Evolutionary conservation across 2,797 vertebrate species (phyloP).

Genomic region (Acanthopagrus latus): DNA sequence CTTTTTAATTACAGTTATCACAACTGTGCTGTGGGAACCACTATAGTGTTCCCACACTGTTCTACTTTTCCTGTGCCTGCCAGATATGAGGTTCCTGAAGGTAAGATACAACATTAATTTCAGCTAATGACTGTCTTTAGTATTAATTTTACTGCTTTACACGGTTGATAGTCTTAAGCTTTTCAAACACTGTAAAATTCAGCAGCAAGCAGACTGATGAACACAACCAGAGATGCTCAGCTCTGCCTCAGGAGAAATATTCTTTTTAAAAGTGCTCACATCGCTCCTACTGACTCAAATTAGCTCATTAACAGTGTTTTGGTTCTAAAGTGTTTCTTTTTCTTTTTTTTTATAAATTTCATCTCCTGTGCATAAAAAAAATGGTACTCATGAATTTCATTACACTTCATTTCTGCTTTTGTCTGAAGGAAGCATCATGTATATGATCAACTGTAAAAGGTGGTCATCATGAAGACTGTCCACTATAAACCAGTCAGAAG

Average conservation of each 20-base stretch:
- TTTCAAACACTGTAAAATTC: conserved; percentile 33
- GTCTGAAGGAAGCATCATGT: conserved; percentile 1
- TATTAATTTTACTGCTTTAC: conserved; percentile 37
- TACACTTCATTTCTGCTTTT: conserved; percentile 11
- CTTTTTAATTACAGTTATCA: background rate
- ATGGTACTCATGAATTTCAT: conserved; percentile 24
- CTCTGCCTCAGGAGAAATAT: conserved; percentile 48
- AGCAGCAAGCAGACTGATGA: conserved; percentile 39
- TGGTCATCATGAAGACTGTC: background rate
- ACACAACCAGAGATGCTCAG: conserved; percentile 25
- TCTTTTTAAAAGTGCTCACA: conserved; percentile 33
- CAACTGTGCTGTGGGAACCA: background rate
- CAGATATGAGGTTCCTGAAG: conserved; percentile 13
- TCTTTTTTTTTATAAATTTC: conserved; percentile 14
- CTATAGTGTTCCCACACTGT: background rate
- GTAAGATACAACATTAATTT: conserved; percentile 32
- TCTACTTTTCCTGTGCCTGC: conserved; percentile 1
- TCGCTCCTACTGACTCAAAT: conserved; percentile 26
- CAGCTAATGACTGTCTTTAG: conserved; percentile 41
- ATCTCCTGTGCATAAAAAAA: conserved; percentile 32
- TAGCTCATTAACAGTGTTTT: conserved; percentile 49
- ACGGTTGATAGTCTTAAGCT: conserved; percentile 21
- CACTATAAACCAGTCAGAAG: conserved; percentile 13
- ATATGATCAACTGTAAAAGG: background rate
- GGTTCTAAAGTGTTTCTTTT: conserved; percentile 26